Base-by-base conservation (phyloP, 2,113 vertebrate genomes). In the Spea bombifrons region DNA sequence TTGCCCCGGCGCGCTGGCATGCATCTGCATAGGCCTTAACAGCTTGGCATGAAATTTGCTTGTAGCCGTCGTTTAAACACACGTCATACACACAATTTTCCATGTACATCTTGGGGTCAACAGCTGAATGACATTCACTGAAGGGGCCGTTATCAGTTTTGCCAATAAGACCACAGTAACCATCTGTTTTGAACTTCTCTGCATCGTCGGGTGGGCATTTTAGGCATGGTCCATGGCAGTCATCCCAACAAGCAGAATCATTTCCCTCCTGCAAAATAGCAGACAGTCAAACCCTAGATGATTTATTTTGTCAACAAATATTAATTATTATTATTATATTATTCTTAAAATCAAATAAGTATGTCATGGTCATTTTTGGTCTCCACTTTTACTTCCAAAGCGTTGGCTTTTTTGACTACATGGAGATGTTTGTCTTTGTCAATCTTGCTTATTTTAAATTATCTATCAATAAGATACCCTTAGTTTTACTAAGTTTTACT, bases 241-340 rank as follows among this genome's bases (percentile, higher is more conserved):
- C 82, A 4, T 94, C 86, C 90, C 89, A 92, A 47, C 93, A 94
- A 5, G 89, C 82, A 0, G 82, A 83, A 10, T 93, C 88, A 0
- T 82, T 82, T 0, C 85, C 66, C 13, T 80, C 85, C 67, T 70
- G 47, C 5, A 70, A 49, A 16, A 30, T 30, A 2, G 30, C 30
- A 30, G 30, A 30, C 30, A 30, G 30, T 30, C 30, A 30, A 30
- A 30, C 30, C 30, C 30, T 30, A 30, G 30, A 30, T 30, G 30
- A 30, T 30, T 2, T 30, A 30, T 30, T 30, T n/a, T 30, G 30
- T 30, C 30, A 30, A 30, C 30, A 30, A 30, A 30, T 30, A 30
- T 30, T 30, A 30, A 30, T 30, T 30, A 30, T 30, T 30, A 30
- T 30, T 30, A 30, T 30, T 2, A 30, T 30, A 30, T 30, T 30